These are phyloP conservation scores for Pangasius djambal DNA, from an alignment of 2,797 vertebrate species.

Conservation along the genomic window DNA sequence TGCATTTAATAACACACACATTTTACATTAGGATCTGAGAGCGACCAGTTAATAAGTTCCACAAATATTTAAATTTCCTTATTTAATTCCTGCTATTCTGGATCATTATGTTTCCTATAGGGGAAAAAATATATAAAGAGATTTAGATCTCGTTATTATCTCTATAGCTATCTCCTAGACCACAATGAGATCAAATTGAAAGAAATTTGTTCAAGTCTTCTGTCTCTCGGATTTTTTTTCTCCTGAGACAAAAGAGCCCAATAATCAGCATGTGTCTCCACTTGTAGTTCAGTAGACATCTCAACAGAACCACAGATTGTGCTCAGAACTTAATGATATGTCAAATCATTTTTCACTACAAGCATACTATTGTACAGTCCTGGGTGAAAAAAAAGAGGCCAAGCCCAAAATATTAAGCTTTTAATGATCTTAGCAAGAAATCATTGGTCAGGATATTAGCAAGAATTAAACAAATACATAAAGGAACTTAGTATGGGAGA, in stretches of 20 bases:
- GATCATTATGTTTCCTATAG: neutral
- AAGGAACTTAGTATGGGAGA: too few relatives aligned
- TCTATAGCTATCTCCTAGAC: neutral
- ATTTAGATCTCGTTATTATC: neutral
- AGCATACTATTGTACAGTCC: neutral
- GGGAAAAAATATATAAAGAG: too few relatives aligned
- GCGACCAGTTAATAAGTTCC: too few relatives aligned
- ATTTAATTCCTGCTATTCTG: neutral
- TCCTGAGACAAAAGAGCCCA: neutral
- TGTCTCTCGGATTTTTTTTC: neutral
- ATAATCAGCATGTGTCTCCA: neutral
- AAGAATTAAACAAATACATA: too few relatives aligned
- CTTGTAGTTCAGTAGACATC: neutral
- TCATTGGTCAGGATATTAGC: too few relatives aligned
- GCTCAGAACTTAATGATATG: neutral
- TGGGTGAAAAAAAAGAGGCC: too few relatives aligned
- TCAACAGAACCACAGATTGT: neutral
- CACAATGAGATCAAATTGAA: neutral
- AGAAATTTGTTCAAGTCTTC: neutral
- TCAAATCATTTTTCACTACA: neutral
- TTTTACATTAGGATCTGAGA: neutral
- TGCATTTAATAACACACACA: neutral
- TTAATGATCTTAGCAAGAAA: too few relatives aligned
- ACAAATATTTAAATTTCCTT: neutral
- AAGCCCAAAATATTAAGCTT: too few relatives aligned